phyloP scores from a whole-genome alignment of 2,888 invertebrate species.

The Cremastinae sp. region DNA sequence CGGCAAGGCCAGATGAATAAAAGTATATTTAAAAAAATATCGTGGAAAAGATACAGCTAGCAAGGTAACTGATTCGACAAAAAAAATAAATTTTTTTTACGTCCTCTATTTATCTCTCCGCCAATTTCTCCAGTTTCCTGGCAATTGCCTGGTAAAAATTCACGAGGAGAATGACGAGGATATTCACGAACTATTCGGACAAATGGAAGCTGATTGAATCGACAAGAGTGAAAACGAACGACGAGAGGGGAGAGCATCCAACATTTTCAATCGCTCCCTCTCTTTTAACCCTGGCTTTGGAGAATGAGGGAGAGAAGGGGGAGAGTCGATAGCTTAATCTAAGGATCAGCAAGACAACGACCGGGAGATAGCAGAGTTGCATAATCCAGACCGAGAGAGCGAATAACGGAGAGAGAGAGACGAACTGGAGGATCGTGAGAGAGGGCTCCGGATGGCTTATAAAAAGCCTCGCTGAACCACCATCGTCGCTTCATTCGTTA shows the following conservation, averaged over 20 bases:
- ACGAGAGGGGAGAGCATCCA: conserved; percentile 15
- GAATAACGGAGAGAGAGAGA: too few relatives aligned
- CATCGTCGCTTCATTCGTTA: conserved; percentile 51
- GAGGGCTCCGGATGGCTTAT: conserved; percentile 62
- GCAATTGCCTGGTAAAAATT: conserved; percentile 6
- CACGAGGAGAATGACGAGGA: conserved; percentile 27
- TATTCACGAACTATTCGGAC: conserved; percentile 61
- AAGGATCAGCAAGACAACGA: conserved; percentile 61
- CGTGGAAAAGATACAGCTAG: conserved; percentile 12
- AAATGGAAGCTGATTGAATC: conserved; percentile 65
- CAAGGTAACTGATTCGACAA: too few relatives aligned
- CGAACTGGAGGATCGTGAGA: conserved; percentile 7
- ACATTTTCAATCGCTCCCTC: conserved; percentile 34
- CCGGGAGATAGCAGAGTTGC: conserved; percentile 62
- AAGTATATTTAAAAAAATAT: neutral
- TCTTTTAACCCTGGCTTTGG: neutral
- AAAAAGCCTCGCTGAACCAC: conserved; percentile 60
- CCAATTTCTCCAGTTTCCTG: conserved; percentile 10
- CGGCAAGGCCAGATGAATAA: neutral
- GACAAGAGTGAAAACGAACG: conserved; percentile 51
- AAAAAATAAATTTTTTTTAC: conserved; percentile 2
- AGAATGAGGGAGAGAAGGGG: conserved; percentile 15
- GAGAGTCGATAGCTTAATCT: conserved; percentile 62
- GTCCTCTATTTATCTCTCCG: neutral
- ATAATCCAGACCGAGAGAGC: conserved; percentile 56